These are phyloP conservation scores for Eutolmus rufibarbis DNA, from an alignment of 2,888 invertebrate species.

Conservation along the genomic window DNA sequence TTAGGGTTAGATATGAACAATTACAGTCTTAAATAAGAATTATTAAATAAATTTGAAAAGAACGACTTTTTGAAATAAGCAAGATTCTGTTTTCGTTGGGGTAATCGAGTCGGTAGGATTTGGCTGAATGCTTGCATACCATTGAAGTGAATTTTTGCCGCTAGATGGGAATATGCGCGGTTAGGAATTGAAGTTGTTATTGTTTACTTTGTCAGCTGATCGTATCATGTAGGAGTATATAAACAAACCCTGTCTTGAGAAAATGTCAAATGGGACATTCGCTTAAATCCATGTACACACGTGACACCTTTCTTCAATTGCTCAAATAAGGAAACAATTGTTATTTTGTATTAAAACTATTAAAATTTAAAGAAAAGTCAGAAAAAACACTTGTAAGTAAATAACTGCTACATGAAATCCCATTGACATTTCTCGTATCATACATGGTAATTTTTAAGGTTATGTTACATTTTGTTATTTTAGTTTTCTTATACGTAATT, in stretches of 20 bases:
- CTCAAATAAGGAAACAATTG: background rate
- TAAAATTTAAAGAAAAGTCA: background rate
- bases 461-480: background rate
- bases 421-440: background rate
- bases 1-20: constrained; percentile 27
- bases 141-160: background rate
- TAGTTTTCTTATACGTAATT: background rate
- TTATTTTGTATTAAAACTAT: background rate
- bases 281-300: background rate
- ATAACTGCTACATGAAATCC: background rate
- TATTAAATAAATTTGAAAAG: background rate
- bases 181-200: background rate
- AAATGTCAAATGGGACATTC: background rate
- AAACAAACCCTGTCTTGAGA: background rate
- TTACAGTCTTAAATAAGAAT: background rate
- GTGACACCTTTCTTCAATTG: background rate
- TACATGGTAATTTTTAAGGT: constrained; percentile 9
- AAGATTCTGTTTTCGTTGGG: background rate
- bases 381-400: background rate
- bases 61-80: background rate
- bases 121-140: background rate
- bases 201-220: background rate
- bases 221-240: background rate
- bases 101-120: background rate
- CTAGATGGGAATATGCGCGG: background rate